A percentile compares a stretch with the other conserved stretches of the same genome.
These are phyloP conservation scores for Scaptomyza pallida DNA, from an alignment of 1,140 invertebrate species.

Conservation along the genomic window DNA sequence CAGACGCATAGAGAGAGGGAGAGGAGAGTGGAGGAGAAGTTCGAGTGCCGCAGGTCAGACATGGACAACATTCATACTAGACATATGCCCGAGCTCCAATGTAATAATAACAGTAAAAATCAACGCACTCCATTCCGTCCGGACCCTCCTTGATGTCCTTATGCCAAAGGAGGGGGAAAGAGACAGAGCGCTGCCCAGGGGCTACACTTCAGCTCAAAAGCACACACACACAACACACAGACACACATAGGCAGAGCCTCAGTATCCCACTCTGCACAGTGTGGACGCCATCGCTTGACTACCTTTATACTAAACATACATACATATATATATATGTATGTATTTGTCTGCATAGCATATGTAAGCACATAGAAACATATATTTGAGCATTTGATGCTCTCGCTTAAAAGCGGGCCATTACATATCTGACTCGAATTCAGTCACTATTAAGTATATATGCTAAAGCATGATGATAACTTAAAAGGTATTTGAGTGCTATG, in stretches of 20 bases:
- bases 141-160: constrained; percentile 50
- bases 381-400: too few relatives aligned
- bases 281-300: constrained; percentile 45
- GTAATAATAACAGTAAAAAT: constrained; percentile 80
- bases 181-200: constrained; percentile 53
- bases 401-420: too few relatives aligned
- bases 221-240: constrained; percentile 4
- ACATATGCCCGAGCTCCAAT: constrained; percentile 50
- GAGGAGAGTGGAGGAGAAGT: neutral
- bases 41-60: constrained; percentile 14
- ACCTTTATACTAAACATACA: constrained; percentile 8
- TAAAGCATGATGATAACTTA: too few relatives aligned
- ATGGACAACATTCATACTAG: constrained; percentile 50
- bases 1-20: constrained; percentile 58
- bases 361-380: neutral
- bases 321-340: too few relatives aligned
- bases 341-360: neutral
- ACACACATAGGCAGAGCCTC: constrained; percentile 3
- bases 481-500: too few relatives aligned
- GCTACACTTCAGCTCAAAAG: constrained; percentile 53
- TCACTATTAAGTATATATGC: too few relatives aligned
- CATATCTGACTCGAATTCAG: too few relatives aligned
- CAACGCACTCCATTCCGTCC: constrained; percentile 63
- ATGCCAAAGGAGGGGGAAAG: neutral
- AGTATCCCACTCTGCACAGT: constrained; percentile 13